These are phyloP conservation scores for Cossypha caffra DNA, from an alignment of 2,797 vertebrate species.

Conservation along the genomic window DNA sequence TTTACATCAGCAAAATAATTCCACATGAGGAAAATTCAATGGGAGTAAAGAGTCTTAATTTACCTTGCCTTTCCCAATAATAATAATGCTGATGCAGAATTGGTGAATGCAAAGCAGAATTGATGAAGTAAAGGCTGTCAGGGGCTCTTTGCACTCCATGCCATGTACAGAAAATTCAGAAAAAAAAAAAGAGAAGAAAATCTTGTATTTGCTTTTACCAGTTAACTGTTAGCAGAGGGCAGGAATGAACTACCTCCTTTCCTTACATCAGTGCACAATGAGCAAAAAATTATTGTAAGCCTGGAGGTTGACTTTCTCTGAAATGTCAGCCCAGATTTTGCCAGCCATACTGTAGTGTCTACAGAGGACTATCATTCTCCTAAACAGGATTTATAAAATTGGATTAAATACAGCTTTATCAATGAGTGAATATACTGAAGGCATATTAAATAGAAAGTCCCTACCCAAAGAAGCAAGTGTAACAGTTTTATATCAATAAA, in stretches of 20 bases:
- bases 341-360: neutral
- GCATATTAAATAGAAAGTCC: constrained; percentile 8
- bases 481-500: neutral
- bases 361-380: neutral
- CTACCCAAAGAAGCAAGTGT: neutral
- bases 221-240: neutral
- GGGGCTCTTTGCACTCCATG: neutral
- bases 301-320: neutral
- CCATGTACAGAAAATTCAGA: neutral
- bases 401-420: constrained; percentile 27
- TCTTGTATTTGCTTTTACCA: neutral
- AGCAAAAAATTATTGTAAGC: neutral
- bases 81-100: neutral
- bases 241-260: neutral
- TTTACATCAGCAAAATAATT: neutral
- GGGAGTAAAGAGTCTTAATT: neutral
- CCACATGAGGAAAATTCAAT: neutral
- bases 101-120: neutral
- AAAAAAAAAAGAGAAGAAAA: neutral
- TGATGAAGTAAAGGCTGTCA: neutral
- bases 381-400: constrained; percentile 34
- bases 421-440: neutral
- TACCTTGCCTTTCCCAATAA: neutral
- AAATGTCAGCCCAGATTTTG: neutral
- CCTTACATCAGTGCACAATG: neutral